Percentiles rank a stretch among this genome's conserved stretches.
Conservation (phyloP, 1,140 invertebrate species). For the Agrypnia vestita region DNA sequence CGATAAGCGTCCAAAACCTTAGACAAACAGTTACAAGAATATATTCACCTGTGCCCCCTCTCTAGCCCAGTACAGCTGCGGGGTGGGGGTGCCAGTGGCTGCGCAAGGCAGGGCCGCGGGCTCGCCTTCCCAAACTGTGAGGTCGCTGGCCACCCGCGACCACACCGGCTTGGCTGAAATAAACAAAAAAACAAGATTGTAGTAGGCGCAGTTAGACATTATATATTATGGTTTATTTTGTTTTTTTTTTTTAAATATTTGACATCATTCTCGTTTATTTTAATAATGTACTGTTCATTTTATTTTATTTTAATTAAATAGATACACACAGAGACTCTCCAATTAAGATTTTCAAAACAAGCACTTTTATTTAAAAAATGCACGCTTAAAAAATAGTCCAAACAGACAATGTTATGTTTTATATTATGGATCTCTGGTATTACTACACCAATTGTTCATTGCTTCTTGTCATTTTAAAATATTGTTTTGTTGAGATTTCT, state of each 20-base stretch:
- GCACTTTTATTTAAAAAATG: no score
- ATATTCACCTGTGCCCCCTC: slow-evolving; percentile 75
- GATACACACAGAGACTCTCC: no score
- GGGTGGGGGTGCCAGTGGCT: slow-evolving; percentile 91
- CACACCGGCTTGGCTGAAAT: slow-evolving; percentile 91
- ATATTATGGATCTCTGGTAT: no score
- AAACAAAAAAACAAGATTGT: slow-evolving; percentile 61
- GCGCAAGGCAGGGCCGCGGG: slow-evolving; percentile 90
- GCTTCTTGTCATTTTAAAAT: no score
- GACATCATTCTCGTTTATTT: background rate
- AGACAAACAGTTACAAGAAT: background rate
- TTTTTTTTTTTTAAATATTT: background rate
- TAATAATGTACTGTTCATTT: no score
- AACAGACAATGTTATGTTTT: no score
- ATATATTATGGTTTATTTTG: slow-evolving; percentile 7
- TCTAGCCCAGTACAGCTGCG: slow-evolving; percentile 91
- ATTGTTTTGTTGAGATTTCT: no score
- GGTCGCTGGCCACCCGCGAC: slow-evolving; percentile 87
- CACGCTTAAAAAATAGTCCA: no score
- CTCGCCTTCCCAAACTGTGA: slow-evolving; percentile 85
- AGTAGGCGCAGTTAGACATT: background rate
- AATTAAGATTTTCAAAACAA: no score
- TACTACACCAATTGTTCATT: no score
- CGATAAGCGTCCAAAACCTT: background rate
- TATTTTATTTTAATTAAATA: no score